These are phyloP conservation scores for Tricholauxania praeusta DNA, from an alignment of 2,888 invertebrate species.

Conservation along the genomic window DNA sequence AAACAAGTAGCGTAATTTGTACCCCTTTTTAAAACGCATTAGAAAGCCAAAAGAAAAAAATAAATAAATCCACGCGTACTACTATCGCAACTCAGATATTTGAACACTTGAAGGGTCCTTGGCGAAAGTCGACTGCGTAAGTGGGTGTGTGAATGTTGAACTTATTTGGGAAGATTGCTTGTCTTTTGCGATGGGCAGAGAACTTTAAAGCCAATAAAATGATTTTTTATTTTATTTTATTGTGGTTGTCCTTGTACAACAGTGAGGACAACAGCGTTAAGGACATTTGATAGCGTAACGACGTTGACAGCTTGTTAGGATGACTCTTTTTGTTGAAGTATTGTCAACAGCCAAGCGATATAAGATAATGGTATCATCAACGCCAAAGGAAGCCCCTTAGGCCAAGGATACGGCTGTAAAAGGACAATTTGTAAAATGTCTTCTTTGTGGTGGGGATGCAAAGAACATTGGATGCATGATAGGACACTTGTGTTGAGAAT, in stretches of 20 bases:
- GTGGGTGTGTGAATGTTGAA: conserved; percentile 53
- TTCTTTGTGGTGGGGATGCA: neutral
- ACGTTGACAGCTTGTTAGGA: conserved; percentile 50
- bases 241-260: conserved; percentile 32
- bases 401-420: conserved; percentile 24
- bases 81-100: neutral
- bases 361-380: conserved; percentile 66
- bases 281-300: conserved; percentile 41
- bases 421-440: conserved; percentile 27
- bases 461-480: conserved; percentile 5
- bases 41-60: neutral
- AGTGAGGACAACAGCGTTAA: conserved; percentile 32
- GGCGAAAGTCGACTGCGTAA: conserved; percentile 39
- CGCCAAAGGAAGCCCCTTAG: conserved; percentile 49
- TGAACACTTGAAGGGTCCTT: conserved; percentile 23
- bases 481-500: conserved; percentile 6
- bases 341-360: conserved; percentile 50
- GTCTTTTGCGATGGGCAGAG: conserved; percentile 43
- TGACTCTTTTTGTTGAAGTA: conserved; percentile 28
- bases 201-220: conserved; percentile 66
- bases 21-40: conserved; percentile 53
- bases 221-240: conserved; percentile 53
- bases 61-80: neutral
- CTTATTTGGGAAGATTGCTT: conserved; percentile 51
- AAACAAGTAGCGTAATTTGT: conserved; percentile 60